Evolutionary conservation across 1,140 invertebrate species (phyloP).

Genomic region (Sarcophaga bullata): DNA sequence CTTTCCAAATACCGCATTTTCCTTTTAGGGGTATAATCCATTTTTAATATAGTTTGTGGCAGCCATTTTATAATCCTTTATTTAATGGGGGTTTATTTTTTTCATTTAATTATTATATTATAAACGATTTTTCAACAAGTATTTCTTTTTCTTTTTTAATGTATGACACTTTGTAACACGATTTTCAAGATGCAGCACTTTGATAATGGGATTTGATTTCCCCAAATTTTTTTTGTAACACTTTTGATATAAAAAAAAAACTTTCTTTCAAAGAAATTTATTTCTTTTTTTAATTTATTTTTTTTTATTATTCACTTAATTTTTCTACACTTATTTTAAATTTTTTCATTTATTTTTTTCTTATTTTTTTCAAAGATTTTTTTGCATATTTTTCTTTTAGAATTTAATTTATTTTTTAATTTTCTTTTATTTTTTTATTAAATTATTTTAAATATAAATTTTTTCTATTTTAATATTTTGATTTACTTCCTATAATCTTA

Average conservation of each 20-base stretch:
- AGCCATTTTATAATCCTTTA: conserved; percentile 29
- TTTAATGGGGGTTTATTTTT: background rate
- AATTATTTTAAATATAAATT: conserved; percentile 16
- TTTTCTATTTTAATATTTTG: conserved; percentile 19
- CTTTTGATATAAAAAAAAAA: background rate
- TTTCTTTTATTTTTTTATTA: conserved; percentile 23
- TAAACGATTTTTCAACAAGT: background rate
- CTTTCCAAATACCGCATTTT: conserved; percentile 39
- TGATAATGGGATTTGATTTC: background rate
- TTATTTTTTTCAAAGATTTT: conserved; percentile 30
- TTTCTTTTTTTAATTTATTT: conserved; percentile 1
- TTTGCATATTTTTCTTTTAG: conserved; percentile 7
- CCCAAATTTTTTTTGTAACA: conserved; percentile 16
- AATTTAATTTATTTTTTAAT: background rate
- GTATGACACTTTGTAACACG: background rate
- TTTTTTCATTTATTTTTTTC: conserved; percentile 37
- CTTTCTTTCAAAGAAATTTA: background rate
- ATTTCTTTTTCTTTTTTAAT: conserved; percentile 1
- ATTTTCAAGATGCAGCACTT: conserved; percentile 38
- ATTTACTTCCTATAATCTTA: conserved; percentile 15
- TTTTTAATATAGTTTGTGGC: background rate
- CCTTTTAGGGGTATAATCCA: conserved; percentile 36
- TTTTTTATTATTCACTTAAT: background rate
- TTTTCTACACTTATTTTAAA: conserved; percentile 1
- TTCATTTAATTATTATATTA: background rate